Percentiles rank a stretch among this genome's conserved stretches.
These are phyloP conservation scores for Psittacara wagleri DNA, from an alignment of 2,113 vertebrate species.

Conservation along the genomic window DNA sequence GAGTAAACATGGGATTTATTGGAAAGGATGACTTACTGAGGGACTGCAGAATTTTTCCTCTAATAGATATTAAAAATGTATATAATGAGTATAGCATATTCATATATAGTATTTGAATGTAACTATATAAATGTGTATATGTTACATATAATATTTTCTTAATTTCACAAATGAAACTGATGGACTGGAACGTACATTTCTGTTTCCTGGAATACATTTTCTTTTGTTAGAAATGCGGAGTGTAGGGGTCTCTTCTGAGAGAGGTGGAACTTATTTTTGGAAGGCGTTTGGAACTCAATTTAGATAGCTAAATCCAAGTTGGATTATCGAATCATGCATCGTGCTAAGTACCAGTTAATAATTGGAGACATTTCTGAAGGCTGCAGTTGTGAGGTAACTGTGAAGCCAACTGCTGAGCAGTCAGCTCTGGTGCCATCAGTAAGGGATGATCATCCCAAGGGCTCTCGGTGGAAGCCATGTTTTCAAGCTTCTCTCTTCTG, in stretches of 20 bases:
- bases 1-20: neutral
- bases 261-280: neutral
- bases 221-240: neutral
- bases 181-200: neutral
- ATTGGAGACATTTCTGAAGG: neutral
- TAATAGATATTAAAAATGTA: neutral
- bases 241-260: neutral
- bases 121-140: neutral
- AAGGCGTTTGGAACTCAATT: neutral
- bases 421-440: conserved; percentile 36
- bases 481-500: neutral
- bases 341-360: neutral
- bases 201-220: neutral
- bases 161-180: neutral
- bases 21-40: neutral
- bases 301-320: neutral
- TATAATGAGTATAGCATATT: neutral
- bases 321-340: accelerated
- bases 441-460: neutral
- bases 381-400: neutral
- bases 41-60: neutral
- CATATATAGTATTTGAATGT: neutral
- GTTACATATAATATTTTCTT: neutral
- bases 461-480: neutral
- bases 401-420: neutral